phyloP scores from a whole-genome alignment of 2,888 invertebrate species.

The Smittia aterrima region DNA sequence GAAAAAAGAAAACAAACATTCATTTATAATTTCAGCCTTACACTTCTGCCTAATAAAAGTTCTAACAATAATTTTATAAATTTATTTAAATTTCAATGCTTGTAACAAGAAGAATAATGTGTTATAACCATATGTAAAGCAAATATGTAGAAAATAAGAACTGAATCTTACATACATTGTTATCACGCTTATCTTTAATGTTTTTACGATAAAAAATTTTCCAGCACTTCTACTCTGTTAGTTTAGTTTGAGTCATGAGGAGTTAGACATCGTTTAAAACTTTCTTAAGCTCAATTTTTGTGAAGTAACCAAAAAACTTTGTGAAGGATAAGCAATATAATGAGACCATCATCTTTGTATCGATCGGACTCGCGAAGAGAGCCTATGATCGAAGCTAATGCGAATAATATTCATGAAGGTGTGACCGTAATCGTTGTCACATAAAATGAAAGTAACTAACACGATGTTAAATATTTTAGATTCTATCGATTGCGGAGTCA shows the following conservation, averaged over 20 bases:
- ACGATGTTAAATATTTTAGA: conserved; percentile 46
- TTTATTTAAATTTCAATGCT: no score
- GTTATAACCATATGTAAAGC: no score
- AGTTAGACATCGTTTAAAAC: background rate
- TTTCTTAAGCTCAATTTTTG: no score
- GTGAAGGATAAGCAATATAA: conserved; percentile 40
- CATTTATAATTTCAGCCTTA: no score
- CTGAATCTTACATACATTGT: background rate
- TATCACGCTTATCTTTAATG: background rate
- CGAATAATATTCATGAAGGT: conserved; percentile 47
- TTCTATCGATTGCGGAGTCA: conserved; percentile 57
- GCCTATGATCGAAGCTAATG: conserved; percentile 45
- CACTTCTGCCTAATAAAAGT: no score
- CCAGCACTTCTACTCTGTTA: background rate
- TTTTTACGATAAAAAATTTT: background rate
- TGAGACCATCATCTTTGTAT: conserved; percentile 44
- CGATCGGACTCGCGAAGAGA: conserved; percentile 43
- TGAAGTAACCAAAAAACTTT: no score
- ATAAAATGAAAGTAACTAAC: background rate
- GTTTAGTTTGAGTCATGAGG: background rate
- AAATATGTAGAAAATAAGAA: background rate
- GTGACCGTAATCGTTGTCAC: background rate
- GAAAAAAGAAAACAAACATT: no score
- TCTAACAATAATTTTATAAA: no score
- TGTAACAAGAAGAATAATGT: no score